Evolutionary conservation across 2,113 vertebrate species (phyloP).

Genomic region (Oenanthe oenanthe): DNA sequence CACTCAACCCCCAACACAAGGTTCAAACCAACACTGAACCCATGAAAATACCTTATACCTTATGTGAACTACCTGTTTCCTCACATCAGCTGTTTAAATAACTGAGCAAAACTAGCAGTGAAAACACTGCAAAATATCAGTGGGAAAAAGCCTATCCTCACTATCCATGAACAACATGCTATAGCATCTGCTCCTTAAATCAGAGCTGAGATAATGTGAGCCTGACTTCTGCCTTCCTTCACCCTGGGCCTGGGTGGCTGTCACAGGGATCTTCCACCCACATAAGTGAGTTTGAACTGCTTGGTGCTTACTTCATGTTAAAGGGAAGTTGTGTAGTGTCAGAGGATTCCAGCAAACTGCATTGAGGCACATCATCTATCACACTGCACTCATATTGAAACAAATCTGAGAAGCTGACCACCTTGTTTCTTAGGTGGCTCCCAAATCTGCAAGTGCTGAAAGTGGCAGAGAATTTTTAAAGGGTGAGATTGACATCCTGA

Average conservation of each 20-base stretch:
- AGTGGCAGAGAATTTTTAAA: not conserved
- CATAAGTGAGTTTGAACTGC: not conserved
- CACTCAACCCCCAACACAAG: no score
- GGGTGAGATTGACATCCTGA: fast-evolving
- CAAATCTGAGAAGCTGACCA: not conserved
- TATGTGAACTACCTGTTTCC: not conserved
- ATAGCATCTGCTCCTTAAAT: not conserved
- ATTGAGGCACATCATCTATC: not conserved
- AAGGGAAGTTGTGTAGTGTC: not conserved
- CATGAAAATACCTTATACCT: not conserved
- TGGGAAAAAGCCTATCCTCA: not conserved
- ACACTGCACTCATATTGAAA: not conserved
- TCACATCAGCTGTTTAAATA: not conserved
- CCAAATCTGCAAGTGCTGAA: not conserved
- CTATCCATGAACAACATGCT: not conserved
- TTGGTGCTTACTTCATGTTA: not conserved
- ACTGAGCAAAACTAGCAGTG: not conserved
- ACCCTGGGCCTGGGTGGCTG: fast-evolving
- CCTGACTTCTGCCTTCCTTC: not conserved
- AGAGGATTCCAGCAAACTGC: not conserved
- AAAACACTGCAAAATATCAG: not conserved
- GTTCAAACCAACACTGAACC: not conserved
- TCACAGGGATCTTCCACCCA: not conserved
- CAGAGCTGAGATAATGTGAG: not conserved
- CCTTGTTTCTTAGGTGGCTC: not conserved